These are phyloP conservation scores for Proterorhinus semilunaris DNA, from an alignment of 2,113 vertebrate genomes.

Conservation along the genomic window DNA sequence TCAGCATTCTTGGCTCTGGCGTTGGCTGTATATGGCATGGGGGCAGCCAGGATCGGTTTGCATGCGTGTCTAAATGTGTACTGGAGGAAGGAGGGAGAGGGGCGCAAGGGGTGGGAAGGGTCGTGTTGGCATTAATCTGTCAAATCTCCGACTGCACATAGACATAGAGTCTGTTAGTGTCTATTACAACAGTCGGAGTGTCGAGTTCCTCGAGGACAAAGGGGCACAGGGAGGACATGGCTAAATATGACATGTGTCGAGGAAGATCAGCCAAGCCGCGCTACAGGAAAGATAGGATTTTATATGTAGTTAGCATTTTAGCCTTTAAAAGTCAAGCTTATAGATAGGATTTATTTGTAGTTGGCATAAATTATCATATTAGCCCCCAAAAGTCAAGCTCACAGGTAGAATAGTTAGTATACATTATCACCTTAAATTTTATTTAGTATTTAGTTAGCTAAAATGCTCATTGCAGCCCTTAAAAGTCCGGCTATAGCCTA, in stretches of 20 bases:
- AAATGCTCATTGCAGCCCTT: too few relatives aligned
- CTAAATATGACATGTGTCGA: neutral
- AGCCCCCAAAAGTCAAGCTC: too few relatives aligned
- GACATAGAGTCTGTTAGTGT: too few relatives aligned
- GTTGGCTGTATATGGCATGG: slow-evolving; percentile 65
- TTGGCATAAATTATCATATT: neutral
- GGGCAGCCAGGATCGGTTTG: slow-evolving; percentile 64
- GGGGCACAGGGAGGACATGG: slow-evolving; percentile 10
- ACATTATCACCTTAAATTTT: too few relatives aligned
- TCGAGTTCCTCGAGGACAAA: slow-evolving; percentile 31
- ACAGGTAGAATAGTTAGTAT: too few relatives aligned
- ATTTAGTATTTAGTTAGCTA: too few relatives aligned
- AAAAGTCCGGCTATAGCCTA: too few relatives aligned
- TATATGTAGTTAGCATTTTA: neutral
- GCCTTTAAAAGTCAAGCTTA: too few relatives aligned
- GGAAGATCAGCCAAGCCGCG: slow-evolving; percentile 8
- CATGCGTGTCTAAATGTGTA: slow-evolving; percentile 39
- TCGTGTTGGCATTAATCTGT: slow-evolving; percentile 54
- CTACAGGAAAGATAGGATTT: neutral
- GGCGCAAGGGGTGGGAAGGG: neutral
- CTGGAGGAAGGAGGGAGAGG: slow-evolving; percentile 9
- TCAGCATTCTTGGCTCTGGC: slow-evolving; percentile 67
- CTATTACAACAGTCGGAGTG: slow-evolving; percentile 51
- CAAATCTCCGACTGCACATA: slow-evolving; percentile 45
- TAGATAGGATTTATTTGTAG: too few relatives aligned